phyloP scores from a whole-genome alignment of 2,797 vertebrate species.

The Girardinus metallicus region DNA sequence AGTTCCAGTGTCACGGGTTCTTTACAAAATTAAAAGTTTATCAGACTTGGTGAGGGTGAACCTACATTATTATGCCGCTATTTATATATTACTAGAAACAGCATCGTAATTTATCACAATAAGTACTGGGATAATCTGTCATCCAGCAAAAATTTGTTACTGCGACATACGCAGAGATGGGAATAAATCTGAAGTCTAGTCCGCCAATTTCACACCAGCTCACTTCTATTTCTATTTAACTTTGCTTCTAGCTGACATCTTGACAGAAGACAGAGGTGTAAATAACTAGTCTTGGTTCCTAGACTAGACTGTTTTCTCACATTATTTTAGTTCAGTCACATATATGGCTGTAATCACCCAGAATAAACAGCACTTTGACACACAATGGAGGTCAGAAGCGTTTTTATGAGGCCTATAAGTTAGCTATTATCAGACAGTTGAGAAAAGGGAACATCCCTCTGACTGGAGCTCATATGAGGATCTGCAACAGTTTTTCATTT shows the following conservation, averaged over 20 bases:
- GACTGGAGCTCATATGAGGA: not conserved
- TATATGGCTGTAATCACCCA: not conserved
- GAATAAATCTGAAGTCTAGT: too few relatives aligned
- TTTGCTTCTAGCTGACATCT: not conserved
- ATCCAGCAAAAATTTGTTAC: too few relatives aligned
- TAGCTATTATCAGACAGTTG: not conserved
- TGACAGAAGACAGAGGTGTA: not conserved
- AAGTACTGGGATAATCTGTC: too few relatives aligned
- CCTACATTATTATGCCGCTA: too few relatives aligned
- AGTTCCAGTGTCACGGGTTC: too few relatives aligned
- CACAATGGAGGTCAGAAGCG: not conserved
- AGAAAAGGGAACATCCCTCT: not conserved
- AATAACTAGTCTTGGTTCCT: not conserved
- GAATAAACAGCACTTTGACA: not conserved
- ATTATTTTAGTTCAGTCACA: not conserved
- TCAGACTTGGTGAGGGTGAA: too few relatives aligned
- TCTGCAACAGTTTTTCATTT: conserved; percentile 9
- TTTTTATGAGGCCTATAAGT: not conserved
- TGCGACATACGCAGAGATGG: too few relatives aligned
- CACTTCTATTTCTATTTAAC: not conserved
- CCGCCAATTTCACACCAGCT: too few relatives aligned
- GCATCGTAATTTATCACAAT: too few relatives aligned
- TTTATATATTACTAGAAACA: too few relatives aligned
- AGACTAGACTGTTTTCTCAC: not conserved
- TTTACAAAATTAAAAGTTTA: too few relatives aligned